Percentiles rank a stretch among this genome's conserved stretches.
phyloP scores from a whole-genome alignment of 2,797 vertebrate species.

The Loriculus beryllinus region DNA sequence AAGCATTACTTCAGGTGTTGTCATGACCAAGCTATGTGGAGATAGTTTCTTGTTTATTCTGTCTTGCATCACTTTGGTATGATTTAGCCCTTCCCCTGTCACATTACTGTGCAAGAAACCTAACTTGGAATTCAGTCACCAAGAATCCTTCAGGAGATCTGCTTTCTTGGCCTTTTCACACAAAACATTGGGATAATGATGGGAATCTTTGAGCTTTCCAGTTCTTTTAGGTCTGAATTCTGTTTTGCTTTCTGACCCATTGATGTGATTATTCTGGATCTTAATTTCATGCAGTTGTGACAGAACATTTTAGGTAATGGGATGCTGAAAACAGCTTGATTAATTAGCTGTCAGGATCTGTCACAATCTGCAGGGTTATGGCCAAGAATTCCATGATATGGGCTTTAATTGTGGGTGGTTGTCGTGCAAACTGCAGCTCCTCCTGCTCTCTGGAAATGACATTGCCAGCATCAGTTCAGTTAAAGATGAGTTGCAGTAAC shows the following conservation, averaged over 20 bases:
- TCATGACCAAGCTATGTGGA: background rate
- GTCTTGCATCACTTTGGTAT: background rate
- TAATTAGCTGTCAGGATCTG: background rate
- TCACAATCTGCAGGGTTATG: background rate
- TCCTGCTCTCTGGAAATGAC: background rate
- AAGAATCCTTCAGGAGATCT: background rate
- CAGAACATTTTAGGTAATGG: background rate
- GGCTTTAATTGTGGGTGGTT: background rate
- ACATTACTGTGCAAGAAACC: background rate
- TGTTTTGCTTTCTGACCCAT: background rate
- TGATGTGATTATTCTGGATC: background rate
- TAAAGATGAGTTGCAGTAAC: background rate
- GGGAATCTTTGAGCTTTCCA: background rate
- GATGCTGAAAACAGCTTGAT: background rate
- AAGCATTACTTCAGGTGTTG: constrained; percentile 19
- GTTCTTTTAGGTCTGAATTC: background rate
- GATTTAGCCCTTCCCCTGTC: background rate
- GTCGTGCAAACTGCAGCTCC: background rate
- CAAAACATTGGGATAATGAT: background rate
- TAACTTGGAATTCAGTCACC: background rate
- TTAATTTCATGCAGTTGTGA: background rate
- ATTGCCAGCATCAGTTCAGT: background rate
- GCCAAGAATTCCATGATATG: background rate
- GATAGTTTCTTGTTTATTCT: background rate
- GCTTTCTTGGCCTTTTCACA: background rate